Evolutionary conservation across 1,140 invertebrate genomes (phyloP).

Genomic region (Hyles vespertilio): DNA sequence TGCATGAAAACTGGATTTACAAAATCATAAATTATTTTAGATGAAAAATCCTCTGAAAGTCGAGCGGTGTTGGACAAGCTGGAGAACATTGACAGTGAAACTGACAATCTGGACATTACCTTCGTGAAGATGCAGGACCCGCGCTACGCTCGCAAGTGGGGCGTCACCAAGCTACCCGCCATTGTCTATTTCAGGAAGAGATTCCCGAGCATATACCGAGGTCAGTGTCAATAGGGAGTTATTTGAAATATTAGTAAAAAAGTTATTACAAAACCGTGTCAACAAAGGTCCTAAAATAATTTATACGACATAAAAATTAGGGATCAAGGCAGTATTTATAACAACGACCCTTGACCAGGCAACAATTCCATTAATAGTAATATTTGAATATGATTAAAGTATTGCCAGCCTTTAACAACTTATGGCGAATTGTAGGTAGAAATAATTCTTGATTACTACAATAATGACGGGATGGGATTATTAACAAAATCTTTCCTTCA

Average conservation of each 20-base stretch:
- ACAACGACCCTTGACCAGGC: too few species aligned
- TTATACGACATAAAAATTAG: too few species aligned
- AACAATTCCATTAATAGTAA: too few species aligned
- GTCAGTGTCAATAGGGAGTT: conserved; percentile 64
- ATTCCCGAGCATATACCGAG: conserved; percentile 96
- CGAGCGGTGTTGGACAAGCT: conserved; percentile 87
- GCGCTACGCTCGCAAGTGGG: conserved; percentile 94
- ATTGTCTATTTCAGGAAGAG: conserved; percentile 95
- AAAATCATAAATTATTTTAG: conserved; percentile 62
- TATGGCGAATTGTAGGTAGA: too few species aligned
- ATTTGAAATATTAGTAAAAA: neutral
- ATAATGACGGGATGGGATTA: too few species aligned
- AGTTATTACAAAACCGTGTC: too few species aligned
- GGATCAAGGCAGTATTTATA: too few species aligned
- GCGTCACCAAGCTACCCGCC: conserved; percentile 93
- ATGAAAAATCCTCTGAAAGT: conserved; percentile 88
- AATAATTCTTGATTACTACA: too few species aligned
- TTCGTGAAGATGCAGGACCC: conserved; percentile 96
- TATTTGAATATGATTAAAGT: too few species aligned
- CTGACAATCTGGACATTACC: conserved; percentile 95
- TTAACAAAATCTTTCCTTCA: conserved; percentile 36
- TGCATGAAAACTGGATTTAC: neutral
- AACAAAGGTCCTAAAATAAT: too few species aligned
- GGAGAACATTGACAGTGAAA: conserved; percentile 95
- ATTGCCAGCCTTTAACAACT: too few species aligned